Percentiles rank a stretch among this genome's conserved stretches.
Conservation (phyloP, 2,888 invertebrate genomes). For the Tortricodes alternella region DNA sequence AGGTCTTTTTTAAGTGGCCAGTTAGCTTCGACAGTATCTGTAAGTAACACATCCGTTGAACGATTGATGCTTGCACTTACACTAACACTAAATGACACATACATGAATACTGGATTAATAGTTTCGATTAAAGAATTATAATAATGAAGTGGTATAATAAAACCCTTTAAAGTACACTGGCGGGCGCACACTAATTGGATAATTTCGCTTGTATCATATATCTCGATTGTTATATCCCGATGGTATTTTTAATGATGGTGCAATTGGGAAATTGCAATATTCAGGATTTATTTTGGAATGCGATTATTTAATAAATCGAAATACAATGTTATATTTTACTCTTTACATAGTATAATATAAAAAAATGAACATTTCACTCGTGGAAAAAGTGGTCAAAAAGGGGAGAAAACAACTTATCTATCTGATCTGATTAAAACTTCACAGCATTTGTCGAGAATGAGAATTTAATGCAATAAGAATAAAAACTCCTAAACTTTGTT, state of each 20-base stretch:
- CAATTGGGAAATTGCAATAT: neutral
- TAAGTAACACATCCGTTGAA: conserved; percentile 50
- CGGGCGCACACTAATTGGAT: conserved; percentile 41
- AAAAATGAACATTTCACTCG: neutral
- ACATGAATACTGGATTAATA: conserved; percentile 27
- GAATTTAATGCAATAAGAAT: too few species aligned
- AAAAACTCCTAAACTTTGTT: too few species aligned
- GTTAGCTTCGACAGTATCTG: conserved; percentile 39
- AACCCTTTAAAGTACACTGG: neutral
- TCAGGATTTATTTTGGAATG: neutral
- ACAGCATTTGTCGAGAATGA: too few species aligned
- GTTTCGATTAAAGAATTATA: conserved; percentile 35
- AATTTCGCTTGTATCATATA: conserved; percentile 43
- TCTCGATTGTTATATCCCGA: conserved; percentile 39
- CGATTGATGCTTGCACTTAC: conserved; percentile 59
- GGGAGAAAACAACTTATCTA: too few species aligned
- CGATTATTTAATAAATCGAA: neutral
- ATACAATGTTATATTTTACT: neutral
- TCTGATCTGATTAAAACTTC: neutral
- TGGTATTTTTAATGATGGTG: conserved; percentile 36
- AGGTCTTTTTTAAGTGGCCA: conserved; percentile 50
- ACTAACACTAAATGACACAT: conserved; percentile 58
- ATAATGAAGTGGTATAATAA: conserved; percentile 29
- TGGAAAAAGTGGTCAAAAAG: too few species aligned
- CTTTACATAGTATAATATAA: neutral